phyloP scores from a whole-genome alignment of 2,797 vertebrate species.

The Enteromius trimaculatus region DNA sequence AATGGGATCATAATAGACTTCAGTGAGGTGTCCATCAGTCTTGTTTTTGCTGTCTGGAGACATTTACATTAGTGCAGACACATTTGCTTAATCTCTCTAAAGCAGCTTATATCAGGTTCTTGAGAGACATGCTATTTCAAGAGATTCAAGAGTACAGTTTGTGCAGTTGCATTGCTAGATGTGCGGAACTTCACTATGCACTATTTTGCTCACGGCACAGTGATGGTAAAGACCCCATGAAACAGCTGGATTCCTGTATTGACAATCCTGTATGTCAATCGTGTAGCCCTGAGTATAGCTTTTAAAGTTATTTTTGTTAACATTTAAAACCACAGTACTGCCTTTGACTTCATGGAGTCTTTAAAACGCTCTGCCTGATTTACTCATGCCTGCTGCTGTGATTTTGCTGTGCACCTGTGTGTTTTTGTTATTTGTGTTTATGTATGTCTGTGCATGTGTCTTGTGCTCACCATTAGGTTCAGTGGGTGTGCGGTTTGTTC shows the following conservation, averaged over 20 bases:
- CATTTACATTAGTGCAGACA: background rate
- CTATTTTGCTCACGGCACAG: background rate
- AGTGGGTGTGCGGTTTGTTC: conserved; percentile 73
- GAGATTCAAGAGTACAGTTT: background rate
- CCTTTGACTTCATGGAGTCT: conserved; percentile 1
- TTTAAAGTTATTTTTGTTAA: background rate
- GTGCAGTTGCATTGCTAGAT: background rate
- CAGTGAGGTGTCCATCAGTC: background rate
- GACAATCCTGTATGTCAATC: too few relatives aligned
- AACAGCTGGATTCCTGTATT: conserved; percentile 6
- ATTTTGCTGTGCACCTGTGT: conserved; percentile 42
- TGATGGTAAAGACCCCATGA: conserved; percentile 19
- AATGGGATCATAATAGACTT: background rate
- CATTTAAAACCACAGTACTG: background rate
- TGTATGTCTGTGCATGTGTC: conserved; percentile 43
- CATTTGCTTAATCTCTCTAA: conserved; percentile 31
- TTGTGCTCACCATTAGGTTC: conserved; percentile 75
- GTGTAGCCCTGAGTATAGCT: background rate
- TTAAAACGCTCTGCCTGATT: conserved; percentile 2
- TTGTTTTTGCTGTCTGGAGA: background rate
- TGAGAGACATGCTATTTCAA: conserved; percentile 2
- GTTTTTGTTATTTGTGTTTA: conserved; percentile 46
- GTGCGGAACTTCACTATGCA: background rate
- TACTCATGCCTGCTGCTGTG: conserved; percentile 38
- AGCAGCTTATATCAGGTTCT: conserved; percentile 28